Percentiles rank a stretch among this genome's conserved stretches.
Evolutionary conservation across 2,113 vertebrate species (phyloP).

Genomic region (Grammomys surdaster): DNA sequence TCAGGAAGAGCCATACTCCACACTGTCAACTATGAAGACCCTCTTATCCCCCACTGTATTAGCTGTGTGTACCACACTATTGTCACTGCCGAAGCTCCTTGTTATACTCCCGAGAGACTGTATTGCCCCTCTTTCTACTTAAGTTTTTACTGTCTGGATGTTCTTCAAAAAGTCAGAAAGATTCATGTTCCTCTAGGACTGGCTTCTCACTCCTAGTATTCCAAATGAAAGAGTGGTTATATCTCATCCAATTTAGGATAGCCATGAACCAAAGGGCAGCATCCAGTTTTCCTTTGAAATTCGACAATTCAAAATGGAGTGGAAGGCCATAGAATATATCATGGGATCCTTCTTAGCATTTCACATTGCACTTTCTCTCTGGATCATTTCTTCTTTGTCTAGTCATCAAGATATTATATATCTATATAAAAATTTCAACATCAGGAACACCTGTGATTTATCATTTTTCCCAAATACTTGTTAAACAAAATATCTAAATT

Average conservation of each 20-base stretch:
- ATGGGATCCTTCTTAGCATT: neutral
- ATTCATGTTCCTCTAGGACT: neutral
- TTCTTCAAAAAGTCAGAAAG: neutral
- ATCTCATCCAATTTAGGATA: neutral
- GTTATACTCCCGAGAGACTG: neutral
- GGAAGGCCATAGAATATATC: neutral
- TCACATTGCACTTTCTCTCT: neutral
- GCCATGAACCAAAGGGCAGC: neutral
- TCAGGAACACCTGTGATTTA: neutral
- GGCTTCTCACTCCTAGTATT: neutral
- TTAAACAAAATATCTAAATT: neutral
- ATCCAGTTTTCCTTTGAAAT: neutral
- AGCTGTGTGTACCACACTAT: neutral
- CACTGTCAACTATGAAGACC: neutral
- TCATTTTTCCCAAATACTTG: neutral
- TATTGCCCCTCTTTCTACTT: neutral
- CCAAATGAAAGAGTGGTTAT: neutral
- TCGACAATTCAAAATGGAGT: neutral
- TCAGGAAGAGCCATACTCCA: neutral
- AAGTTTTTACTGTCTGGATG: neutral
- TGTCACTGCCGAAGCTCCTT: neutral
- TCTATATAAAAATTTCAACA: neutral
- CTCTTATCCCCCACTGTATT: neutral
- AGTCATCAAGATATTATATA: neutral
- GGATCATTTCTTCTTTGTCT: neutral